A percentile compares a stretch with the other conserved stretches of the same genome.
These are phyloP conservation scores for Drosophila mulleri DNA, from an alignment of 2,888 invertebrate species.

Conservation along the genomic window DNA sequence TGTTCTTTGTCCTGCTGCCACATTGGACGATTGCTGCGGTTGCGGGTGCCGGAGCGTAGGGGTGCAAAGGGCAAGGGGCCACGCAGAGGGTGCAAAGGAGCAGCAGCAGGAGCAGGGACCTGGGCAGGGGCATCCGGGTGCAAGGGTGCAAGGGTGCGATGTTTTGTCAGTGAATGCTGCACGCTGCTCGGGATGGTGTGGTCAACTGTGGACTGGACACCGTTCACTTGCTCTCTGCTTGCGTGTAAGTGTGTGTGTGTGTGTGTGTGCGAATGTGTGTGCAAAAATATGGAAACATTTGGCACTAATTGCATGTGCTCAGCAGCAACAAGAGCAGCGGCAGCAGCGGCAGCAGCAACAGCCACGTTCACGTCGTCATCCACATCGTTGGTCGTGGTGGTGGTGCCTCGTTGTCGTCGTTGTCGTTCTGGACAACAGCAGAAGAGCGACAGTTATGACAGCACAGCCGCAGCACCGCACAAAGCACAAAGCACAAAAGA, in stretches of 20 bases:
- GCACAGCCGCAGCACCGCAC: slow-evolving; percentile 64
- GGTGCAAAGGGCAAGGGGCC: slow-evolving; percentile 1
- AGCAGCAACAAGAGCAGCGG: slow-evolving; percentile 53
- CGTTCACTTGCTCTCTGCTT: slow-evolving; percentile 9
- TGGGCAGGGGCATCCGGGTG: background rate
- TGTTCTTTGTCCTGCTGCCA: slow-evolving; percentile 26
- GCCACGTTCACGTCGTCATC: slow-evolving; percentile 39
- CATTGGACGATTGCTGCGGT: slow-evolving; percentile 62
- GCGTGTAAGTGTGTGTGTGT: slow-evolving; percentile 5
- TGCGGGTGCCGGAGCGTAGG: slow-evolving; percentile 39
- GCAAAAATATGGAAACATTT: slow-evolving; percentile 84
- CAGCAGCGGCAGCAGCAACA: slow-evolving; percentile 44
- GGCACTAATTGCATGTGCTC: slow-evolving; percentile 83
- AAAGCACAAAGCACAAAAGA: slow-evolving; percentile 74
- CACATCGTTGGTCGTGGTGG: slow-evolving; percentile 26
- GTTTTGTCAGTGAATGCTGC: slow-evolving; percentile 70
- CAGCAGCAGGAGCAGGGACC: background rate
- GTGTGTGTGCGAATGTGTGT: slow-evolving; percentile 24
- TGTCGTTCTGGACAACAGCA: slow-evolving; percentile 52
- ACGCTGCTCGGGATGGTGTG: slow-evolving; percentile 69
- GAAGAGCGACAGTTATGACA: slow-evolving; percentile 79
- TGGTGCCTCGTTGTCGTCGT: slow-evolving; percentile 27
- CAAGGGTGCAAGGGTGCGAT: slow-evolving; percentile 48
- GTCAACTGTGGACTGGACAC: slow-evolving; percentile 63
- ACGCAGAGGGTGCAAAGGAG: too few relatives aligned